Conservation (phyloP, 2,888 invertebrate genomes). For the Gryllus longicercus region DNA sequence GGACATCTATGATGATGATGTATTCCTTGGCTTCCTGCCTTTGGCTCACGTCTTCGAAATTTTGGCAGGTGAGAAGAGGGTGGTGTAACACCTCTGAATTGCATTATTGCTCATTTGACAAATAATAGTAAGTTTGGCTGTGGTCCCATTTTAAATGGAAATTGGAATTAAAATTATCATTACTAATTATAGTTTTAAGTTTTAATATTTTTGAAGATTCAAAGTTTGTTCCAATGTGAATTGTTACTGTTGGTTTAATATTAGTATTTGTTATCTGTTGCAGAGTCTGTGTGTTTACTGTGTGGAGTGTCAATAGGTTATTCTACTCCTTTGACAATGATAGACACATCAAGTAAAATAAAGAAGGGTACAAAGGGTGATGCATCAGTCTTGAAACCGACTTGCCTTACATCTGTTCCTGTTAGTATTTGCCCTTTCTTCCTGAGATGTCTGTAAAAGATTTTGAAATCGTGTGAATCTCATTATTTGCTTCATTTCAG, state of each 20-base stretch:
- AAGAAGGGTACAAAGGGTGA: conserved; percentile 94
- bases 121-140: too few species aligned
- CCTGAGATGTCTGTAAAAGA: background rate
- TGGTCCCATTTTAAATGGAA: too few species aligned
- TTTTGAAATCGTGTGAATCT: background rate
- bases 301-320: conserved; percentile 91
- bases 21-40: conserved; percentile 92
- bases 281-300: conserved; percentile 44
- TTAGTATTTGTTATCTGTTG: conserved; percentile 25
- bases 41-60: conserved; percentile 96
- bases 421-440: conserved; percentile 53
- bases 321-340: conserved; percentile 90
- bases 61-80: conserved; percentile 61
- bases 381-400: conserved; percentile 84
- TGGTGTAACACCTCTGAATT: too few species aligned
- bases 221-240: too few species aligned
- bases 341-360: conserved; percentile 91
- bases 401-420: conserved; percentile 94
- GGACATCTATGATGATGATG: conserved; percentile 67
- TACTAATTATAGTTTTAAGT: too few species aligned
- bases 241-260: background rate
- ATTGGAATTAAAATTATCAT: too few species aligned
- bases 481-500: conserved; percentile 50
- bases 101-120: too few species aligned
- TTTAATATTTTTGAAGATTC: too few species aligned